These are phyloP conservation scores for Crocodylus rhombifer DNA, from an alignment of 2,797 vertebrate genomes.

Conservation along the genomic window DNA sequence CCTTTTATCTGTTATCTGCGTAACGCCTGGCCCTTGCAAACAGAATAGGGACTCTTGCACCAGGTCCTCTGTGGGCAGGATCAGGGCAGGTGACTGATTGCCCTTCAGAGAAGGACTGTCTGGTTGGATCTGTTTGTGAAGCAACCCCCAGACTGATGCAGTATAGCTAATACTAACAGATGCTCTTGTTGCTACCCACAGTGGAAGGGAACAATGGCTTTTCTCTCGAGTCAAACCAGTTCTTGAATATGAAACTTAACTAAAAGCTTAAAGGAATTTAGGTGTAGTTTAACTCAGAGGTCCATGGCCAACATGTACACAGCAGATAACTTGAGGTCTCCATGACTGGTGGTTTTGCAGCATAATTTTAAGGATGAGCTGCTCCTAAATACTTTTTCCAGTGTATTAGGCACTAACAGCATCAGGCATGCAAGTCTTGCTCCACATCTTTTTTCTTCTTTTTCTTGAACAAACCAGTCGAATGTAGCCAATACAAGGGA, in stretches of 20 bases:
- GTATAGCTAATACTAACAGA: not conserved
- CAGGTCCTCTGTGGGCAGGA: not conserved
- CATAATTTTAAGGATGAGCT: slow-evolving; percentile 69
- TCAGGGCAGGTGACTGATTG: not conserved
- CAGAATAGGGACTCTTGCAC: not conserved
- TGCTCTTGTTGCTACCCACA: not conserved
- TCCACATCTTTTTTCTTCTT: slow-evolving; percentile 20
- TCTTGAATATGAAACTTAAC: not conserved
- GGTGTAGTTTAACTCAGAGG: not conserved
- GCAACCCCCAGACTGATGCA: not conserved
- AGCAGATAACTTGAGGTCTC: slow-evolving; percentile 21
- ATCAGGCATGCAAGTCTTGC: slow-evolving; percentile 69
- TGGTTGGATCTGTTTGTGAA: not conserved
- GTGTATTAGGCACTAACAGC: slow-evolving; percentile 64
- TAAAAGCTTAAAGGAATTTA: not conserved
- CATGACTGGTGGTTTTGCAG: slow-evolving; percentile 41
- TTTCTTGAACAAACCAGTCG: slow-evolving; percentile 68
- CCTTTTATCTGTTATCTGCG: not conserved
- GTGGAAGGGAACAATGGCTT: not conserved
- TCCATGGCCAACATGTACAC: not conserved
- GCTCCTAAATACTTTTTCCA: slow-evolving; percentile 70
- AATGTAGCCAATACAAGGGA: slow-evolving; percentile 59
- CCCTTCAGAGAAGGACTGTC: not conserved
- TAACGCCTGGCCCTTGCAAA: not conserved
- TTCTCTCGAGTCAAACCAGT: not conserved